Evolutionary conservation across 2,797 vertebrate genomes (phyloP).

Genomic region (Neopelma chrysocephalum): DNA sequence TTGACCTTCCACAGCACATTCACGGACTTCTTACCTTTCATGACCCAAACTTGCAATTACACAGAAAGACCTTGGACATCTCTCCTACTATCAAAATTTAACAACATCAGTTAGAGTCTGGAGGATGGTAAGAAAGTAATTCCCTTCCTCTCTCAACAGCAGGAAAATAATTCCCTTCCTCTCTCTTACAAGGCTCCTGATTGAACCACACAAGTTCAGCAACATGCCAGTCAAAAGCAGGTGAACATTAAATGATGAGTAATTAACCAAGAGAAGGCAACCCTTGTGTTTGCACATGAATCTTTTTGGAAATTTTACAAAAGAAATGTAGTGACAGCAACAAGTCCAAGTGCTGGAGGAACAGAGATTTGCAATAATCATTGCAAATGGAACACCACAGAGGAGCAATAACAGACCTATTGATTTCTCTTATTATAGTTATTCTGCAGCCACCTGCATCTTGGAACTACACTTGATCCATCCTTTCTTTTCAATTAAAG

Average conservation of each 20-base stretch:
- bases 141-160: not conserved
- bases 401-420: not conserved
- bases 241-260: not conserved
- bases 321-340: not conserved
- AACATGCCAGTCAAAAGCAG: not conserved
- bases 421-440: not conserved
- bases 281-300: not conserved
- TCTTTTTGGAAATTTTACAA: not conserved
- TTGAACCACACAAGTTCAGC: not conserved
- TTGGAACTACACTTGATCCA: not conserved
- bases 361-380: not conserved
- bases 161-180: not conserved
- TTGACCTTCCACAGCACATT: not conserved
- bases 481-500: not conserved
- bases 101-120: not conserved
- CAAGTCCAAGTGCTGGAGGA: not conserved
- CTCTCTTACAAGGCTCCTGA: not conserved
- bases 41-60: not conserved
- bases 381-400: not conserved
- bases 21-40: not conserved
- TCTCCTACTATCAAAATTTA: not conserved
- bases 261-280: not conserved
- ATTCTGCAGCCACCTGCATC: not conserved
- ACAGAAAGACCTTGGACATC: not conserved
- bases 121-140: not conserved